These are phyloP conservation scores for Gila robusta DNA, from an alignment of 2,797 vertebrate genomes.

Conservation along the genomic window DNA sequence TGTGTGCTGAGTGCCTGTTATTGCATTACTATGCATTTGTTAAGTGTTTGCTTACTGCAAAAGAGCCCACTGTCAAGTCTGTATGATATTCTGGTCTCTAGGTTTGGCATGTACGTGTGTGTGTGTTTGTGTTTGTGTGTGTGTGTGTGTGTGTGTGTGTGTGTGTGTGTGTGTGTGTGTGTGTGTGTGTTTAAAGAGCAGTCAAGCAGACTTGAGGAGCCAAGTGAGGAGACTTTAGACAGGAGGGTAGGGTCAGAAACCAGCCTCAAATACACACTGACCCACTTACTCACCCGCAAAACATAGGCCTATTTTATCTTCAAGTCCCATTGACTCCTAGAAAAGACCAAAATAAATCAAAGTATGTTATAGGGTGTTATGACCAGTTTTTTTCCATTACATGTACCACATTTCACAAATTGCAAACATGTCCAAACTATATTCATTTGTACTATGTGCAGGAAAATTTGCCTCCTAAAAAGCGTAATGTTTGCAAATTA, in stretches of 20 bases:
- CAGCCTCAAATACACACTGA: not conserved
- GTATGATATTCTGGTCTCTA: not conserved
- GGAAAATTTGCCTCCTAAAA: not conserved
- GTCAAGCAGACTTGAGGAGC: not conserved
- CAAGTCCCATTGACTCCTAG: not conserved
- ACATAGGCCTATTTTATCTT: not conserved
- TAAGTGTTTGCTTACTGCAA: constrained; percentile 14
- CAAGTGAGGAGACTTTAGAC: not conserved
- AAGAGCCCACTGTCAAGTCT: not conserved
- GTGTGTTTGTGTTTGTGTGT: no score
- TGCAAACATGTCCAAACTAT: not conserved
- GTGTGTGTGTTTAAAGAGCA: no score
- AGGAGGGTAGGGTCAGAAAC: constrained; percentile 5
- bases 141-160: no score
- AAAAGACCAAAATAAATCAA: not conserved
- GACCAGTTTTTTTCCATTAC: no score
- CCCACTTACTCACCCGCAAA: not conserved
- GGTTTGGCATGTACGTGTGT: no score
- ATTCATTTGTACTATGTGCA: not conserved
- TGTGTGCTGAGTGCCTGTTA: constrained; percentile 20
- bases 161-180: no score
- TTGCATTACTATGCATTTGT: constrained; percentile 16
- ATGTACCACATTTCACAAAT: no score
- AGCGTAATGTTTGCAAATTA: not conserved
- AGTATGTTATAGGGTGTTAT: not conserved